These are phyloP conservation scores for Cyphomyrus plagiostoma DNA, from an alignment of 2,113 vertebrate genomes.

Conservation along the genomic window DNA sequence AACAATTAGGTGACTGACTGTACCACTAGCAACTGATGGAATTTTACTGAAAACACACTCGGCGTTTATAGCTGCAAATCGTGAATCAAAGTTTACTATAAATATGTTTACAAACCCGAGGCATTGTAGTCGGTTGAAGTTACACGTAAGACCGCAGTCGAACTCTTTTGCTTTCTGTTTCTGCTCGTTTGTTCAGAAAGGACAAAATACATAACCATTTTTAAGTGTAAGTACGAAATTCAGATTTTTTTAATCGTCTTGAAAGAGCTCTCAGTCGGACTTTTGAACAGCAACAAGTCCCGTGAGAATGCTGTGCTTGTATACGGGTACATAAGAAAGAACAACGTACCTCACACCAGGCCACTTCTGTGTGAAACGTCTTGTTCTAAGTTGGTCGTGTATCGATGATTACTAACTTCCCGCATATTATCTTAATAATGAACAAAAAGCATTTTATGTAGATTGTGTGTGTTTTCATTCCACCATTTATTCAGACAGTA, in stretches of 20 bases:
- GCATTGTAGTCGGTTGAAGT: conserved; percentile 24
- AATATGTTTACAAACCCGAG: conserved; percentile 25
- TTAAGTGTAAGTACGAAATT: conserved; percentile 50
- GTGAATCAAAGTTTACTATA: conserved; percentile 47
- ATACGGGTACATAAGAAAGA: conserved; percentile 43
- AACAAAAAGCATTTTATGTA: conserved; percentile 27
- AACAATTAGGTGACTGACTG: conserved; percentile 67
- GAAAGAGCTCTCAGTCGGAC: conserved; percentile 6
- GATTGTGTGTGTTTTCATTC: conserved; percentile 23
- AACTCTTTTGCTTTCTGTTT: background rate
- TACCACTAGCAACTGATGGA: conserved; percentile 66
- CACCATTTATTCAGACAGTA: background rate
- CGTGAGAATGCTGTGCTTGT: conserved; percentile 58
- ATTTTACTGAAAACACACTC: conserved; percentile 68
- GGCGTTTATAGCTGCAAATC: conserved; percentile 56
- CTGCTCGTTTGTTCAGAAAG: background rate
- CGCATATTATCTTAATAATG: conserved; percentile 29
- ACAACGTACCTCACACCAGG: conserved; percentile 62
- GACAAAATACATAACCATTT: conserved; percentile 30
- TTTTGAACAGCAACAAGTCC: conserved; percentile 83
- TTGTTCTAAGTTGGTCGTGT: conserved; percentile 34
- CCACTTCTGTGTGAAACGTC: conserved; percentile 36
- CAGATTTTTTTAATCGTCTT: background rate
- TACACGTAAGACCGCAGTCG: conserved; percentile 27
- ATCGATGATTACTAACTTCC: conserved; percentile 25